Evolutionary conservation across 2,888 invertebrate genomes (phyloP).

Genomic region (Tyria jacobaeae): DNA sequence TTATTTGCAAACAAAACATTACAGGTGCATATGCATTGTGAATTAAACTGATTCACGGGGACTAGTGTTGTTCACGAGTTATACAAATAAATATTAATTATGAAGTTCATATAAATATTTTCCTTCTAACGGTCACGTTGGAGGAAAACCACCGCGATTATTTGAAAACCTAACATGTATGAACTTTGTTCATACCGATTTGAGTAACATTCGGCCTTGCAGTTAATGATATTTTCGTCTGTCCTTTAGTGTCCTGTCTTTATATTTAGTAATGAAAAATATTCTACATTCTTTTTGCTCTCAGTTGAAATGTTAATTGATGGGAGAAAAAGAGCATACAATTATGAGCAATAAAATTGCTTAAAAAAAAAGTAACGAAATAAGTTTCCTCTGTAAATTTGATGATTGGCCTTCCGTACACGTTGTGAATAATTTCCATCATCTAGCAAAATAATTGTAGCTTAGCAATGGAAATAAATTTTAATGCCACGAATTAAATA

Average conservation of each 20-base stretch:
- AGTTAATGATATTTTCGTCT: background rate
- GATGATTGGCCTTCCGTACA: background rate
- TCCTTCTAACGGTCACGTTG: constrained; percentile 38
- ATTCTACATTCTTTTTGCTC: background rate
- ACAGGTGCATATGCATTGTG: constrained; percentile 7
- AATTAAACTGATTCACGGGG: constrained; percentile 5
- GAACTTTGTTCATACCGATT: constrained; percentile 5
- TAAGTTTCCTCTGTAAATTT: background rate
- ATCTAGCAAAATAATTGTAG: background rate
- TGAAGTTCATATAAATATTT: constrained; percentile 18
- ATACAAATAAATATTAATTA: constrained; percentile 12
- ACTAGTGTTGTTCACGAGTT: background rate
- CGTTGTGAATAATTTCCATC: background rate
- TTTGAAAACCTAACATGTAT: background rate
- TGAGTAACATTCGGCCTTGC: background rate
- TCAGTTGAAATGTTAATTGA: background rate
- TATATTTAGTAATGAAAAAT: background rate
- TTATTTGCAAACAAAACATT: background rate
- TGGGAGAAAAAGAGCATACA: background rate
- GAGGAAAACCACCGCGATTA: constrained; percentile 31
- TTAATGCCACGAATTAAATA: background rate
- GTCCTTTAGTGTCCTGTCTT: background rate
- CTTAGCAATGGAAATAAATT: background rate
- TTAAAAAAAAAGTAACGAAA: background rate
- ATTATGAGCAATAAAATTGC: background rate